These are phyloP conservation scores for Cololabis saira DNA, from an alignment of 2,113 vertebrate species.

Conservation along the genomic window DNA sequence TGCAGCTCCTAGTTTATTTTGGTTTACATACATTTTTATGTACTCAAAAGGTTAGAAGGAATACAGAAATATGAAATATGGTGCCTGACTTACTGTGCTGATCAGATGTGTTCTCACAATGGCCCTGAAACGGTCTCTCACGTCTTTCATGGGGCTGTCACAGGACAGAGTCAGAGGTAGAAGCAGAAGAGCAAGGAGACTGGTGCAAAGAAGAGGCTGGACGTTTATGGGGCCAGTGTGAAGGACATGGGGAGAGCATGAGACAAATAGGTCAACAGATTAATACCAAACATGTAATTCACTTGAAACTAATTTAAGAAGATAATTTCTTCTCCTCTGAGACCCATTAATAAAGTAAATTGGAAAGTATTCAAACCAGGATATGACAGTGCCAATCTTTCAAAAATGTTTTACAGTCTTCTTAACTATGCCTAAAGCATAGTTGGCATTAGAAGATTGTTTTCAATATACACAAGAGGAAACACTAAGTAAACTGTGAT, in stretches of 20 bases:
- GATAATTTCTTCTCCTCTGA: no score
- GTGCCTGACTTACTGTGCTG: slow-evolving; percentile 66
- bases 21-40: no score
- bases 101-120: slow-evolving; percentile 48
- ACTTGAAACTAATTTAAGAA: not conserved
- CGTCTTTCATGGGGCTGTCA: slow-evolving; percentile 8
- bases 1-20: no score
- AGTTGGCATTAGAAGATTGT: no score
- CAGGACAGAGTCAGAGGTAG: slow-evolving; percentile 76
- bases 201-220: slow-evolving; percentile 78
- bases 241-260: slow-evolving; percentile 1
- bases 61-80: not conserved
- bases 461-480: no score
- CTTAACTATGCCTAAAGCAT: no score
- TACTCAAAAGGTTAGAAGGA: no score
- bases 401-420: no score
- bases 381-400: no score
- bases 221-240: not conserved
- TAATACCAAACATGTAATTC: not conserved
- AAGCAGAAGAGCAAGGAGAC: slow-evolving; percentile 74
- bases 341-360: no score
- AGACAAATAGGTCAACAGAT: slow-evolving; percentile 3
- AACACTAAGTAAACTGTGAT: no score
- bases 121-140: slow-evolving; percentile 28
- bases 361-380: no score